These are phyloP conservation scores for Aegithalos caudatus DNA, from an alignment of 2,113 vertebrate genomes.

Conservation along the genomic window DNA sequence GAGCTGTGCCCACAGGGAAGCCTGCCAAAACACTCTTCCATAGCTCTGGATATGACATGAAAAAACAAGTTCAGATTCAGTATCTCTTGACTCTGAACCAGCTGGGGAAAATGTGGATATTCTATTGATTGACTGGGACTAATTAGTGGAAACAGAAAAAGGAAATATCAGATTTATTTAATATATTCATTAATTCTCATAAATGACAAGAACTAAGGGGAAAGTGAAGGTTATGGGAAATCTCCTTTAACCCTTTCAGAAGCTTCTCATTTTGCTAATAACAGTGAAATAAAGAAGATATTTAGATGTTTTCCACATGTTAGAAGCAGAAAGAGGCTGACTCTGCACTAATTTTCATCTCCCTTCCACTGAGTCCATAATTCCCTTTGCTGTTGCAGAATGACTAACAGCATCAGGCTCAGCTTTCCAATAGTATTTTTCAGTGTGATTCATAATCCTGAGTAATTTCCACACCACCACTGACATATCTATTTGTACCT, in stretches of 20 bases:
- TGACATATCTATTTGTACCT: not conserved
- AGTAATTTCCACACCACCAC: not conserved
- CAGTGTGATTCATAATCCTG: not conserved
- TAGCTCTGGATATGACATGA: slow-evolving; percentile 30
- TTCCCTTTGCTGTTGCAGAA: not conserved
- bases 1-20: not conserved
- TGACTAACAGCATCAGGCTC: not conserved
- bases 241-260: not conserved
- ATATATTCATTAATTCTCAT: not conserved
- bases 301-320: not conserved
- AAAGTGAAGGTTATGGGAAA: not conserved
- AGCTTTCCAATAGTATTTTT: not conserved
- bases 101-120: not conserved
- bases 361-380: not conserved
- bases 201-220: not conserved
- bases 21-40: not conserved
- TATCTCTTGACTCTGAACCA: slow-evolving; percentile 11
- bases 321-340: not conserved
- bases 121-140: not conserved
- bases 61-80: slow-evolving; percentile 28
- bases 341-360: not conserved
- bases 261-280: not conserved
- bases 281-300: not conserved
- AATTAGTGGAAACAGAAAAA: not conserved
- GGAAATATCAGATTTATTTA: not conserved